phyloP scores from a whole-genome alignment of 1,140 invertebrate species.

The Chelonus insularis region DNA sequence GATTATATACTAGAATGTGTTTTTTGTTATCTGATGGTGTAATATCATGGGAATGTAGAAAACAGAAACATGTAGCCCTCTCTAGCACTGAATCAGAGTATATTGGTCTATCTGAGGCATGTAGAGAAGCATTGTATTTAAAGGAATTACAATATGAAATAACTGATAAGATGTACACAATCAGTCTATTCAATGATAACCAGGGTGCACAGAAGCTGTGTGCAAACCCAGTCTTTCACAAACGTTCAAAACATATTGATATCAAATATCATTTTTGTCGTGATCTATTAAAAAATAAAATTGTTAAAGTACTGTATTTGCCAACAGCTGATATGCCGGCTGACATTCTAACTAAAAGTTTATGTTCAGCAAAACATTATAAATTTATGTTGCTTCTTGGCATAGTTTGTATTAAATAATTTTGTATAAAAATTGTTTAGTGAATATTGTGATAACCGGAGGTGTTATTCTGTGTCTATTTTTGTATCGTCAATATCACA shows the following conservation, averaged over 20 bases:
- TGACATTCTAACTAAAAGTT: not conserved
- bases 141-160: not conserved
- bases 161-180: not conserved
- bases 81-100: slow-evolving; percentile 50
- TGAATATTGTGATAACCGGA: no score
- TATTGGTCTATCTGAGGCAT: slow-evolving; percentile 34
- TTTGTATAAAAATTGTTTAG: no score
- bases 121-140: slow-evolving; percentile 21
- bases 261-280: not conserved
- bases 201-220: not conserved
- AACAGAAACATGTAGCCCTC: slow-evolving; percentile 25
- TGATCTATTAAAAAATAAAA: not conserved
- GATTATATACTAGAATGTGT: slow-evolving; percentile 28
- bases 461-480: no score
- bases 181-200: not conserved
- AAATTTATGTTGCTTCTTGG: not conserved
- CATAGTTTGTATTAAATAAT: not conserved
- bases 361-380: not conserved
- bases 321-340: not conserved
- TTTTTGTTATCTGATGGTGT: not conserved
- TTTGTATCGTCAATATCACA: no score
- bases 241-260: not conserved
- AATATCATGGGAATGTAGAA: slow-evolving; percentile 8
- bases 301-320: not conserved
- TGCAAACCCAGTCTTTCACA: not conserved